Evolutionary conservation across 2,113 vertebrate species (phyloP).

Genomic region (Anser cygnoides): DNA sequence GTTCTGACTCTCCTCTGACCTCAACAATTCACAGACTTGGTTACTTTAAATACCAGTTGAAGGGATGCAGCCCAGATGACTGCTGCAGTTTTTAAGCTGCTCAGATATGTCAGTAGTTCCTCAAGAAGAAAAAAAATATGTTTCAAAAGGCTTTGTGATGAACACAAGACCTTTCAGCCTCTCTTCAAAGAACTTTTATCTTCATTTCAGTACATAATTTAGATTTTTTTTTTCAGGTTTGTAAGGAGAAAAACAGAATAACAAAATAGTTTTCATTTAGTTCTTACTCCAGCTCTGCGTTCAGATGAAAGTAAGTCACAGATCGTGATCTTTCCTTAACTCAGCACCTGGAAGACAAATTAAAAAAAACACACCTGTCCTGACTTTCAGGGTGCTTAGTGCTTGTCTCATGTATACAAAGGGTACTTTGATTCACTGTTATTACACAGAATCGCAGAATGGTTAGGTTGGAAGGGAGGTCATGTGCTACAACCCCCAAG

Average conservation of each 20-base stretch:
- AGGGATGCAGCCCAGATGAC: background rate
- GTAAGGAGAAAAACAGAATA: background rate
- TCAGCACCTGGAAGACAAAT: background rate
- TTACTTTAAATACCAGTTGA: background rate
- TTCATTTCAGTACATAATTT: background rate
- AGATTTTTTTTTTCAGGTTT: background rate
- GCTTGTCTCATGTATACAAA: background rate
- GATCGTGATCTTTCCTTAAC: background rate
- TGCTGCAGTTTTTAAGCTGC: background rate
- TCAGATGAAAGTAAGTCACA: background rate
- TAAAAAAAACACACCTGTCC: background rate
- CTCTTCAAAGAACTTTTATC: background rate
- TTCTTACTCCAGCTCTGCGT: background rate
- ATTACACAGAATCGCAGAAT: background rate
- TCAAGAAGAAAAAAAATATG: background rate
- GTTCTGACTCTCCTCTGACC: background rate
- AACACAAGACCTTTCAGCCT: background rate
- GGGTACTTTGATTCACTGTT: background rate
- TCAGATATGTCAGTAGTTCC: background rate
- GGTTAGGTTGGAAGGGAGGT: background rate
- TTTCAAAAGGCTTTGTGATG: background rate
- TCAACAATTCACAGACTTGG: background rate
- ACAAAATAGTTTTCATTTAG: background rate
- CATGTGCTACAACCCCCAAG: background rate
- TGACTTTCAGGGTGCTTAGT: background rate